Evolutionary conservation across 2,113 vertebrate species (phyloP), one percentile per base, ranked within the genome.

Genomic region (Corvus moneduloides): DNA sequence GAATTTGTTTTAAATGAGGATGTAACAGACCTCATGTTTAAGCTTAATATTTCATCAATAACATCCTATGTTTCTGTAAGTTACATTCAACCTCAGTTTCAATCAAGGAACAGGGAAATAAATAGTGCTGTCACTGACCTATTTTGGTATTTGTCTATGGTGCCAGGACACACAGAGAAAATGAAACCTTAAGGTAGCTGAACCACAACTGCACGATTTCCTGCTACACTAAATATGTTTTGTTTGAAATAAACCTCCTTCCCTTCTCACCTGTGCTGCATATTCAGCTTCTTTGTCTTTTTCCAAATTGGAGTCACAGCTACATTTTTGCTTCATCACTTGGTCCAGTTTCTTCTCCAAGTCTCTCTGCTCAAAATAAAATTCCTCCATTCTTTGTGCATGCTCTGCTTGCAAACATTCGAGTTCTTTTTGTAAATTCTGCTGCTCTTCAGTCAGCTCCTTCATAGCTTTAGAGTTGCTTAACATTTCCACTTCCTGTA

Each of bases 271-370:
- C 99, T 99, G 99, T 49, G 98, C 98, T 19, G 99, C 97, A 93
- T 99, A 99, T 96, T 99, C 99, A 49, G 98, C 98, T 97, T 99
- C 99, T 96, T 99, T 99, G 92, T 99, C 98, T 89, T 98, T 98
- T 71, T 99, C 99, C 62, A 98, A 41, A 90, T 97, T 98, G 28
- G 98, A 98, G 93, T 99, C 98, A 69, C 99, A 99, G 82, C 98
- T 98, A 90, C 99, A 99, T 81, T 98, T 98, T 79, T 99, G 99
- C 96, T 99, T 99, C 95, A 99, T 98, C 87, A 99, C 98, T 95
- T 99, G 99, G 95, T 99, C 99, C 97, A 99, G 97, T 89, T 99
- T 98, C 90, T 98, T 98, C 98, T 99, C 99, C 96, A 99, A 97
- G 95, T 99, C 99, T 93, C 98, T 98, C 97, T 99, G 99, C 81